Percentiles rank a stretch among this genome's conserved stretches.
phyloP scores from a whole-genome alignment of 30 jellyfish, hydroid and myxozoan species.

The Catostylus mosaicus region DNA sequence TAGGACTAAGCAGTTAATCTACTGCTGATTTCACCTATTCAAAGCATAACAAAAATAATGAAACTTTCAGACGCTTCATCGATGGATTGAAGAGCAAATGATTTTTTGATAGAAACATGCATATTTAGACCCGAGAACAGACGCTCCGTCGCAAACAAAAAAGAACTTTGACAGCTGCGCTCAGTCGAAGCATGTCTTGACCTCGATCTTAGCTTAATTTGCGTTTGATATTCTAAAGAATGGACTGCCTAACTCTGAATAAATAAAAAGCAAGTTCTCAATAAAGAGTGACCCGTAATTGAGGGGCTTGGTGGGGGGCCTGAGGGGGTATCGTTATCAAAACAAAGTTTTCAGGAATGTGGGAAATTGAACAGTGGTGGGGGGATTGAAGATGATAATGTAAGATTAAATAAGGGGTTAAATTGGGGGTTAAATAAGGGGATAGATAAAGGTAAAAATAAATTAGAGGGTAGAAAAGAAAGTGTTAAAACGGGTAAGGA shows the following conservation, averaged over 20 bases:
- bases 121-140: conserved; percentile 12
- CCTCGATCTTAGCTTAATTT: conserved; percentile 29
- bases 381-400: background rate
- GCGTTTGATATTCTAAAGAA: conserved; percentile 27
- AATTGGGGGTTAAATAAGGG: no score
- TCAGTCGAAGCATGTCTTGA: conserved; percentile 66
- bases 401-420: no score
- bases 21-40: conserved; percentile 2
- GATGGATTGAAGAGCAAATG: conserved; percentile 21
- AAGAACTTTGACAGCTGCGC: conserved; percentile 58
- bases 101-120: conserved; percentile 29
- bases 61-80: conserved; percentile 3
- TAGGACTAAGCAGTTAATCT: conserved; percentile 55
- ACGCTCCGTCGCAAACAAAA: conserved; percentile 46
- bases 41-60: conserved; percentile 25
- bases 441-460: no score
- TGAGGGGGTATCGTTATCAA: background rate
- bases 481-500: no score
- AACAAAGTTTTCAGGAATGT: background rate
- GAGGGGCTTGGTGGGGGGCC: background rate
- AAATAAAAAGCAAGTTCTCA: conserved; percentile 13
- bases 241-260: conserved; percentile 27
- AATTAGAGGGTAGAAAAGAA: no score
- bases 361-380: background rate
- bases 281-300: background rate